phyloP scores from a whole-genome alignment of 2,797 vertebrate species.

The Enteromius trimaculatus region DNA sequence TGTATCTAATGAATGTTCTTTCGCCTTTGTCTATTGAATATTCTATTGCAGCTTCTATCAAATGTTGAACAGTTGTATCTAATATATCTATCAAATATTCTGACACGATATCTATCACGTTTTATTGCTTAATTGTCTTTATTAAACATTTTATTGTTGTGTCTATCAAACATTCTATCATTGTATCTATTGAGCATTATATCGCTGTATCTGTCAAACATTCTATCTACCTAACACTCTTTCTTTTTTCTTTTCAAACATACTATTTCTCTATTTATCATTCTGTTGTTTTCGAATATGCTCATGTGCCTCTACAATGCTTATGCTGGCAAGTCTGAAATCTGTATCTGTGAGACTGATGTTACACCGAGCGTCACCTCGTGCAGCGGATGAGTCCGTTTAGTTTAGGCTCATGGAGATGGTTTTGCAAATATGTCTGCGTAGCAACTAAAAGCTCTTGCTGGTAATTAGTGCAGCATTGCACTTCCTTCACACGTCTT shows the following conservation, averaged over 20 bases:
- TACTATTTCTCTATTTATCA: neutral
- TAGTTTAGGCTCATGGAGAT: neutral
- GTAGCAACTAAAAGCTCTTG: conserved; percentile 27
- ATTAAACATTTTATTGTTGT: too few relatives aligned
- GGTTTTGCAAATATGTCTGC: neutral
- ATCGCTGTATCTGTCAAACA: neutral
- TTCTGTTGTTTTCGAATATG: neutral
- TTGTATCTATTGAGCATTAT: neutral
- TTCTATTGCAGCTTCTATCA: neutral
- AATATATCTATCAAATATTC: neutral
- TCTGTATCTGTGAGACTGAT: neutral
- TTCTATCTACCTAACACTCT: neutral
- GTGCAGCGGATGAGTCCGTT: neutral
- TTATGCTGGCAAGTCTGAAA: neutral
- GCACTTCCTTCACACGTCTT: conserved; percentile 33
- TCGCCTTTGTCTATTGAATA: too few relatives aligned
- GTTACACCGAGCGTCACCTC: neutral
- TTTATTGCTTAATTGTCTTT: neutral
- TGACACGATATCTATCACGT: neutral
- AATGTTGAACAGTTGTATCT: neutral
- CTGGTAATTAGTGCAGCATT: conserved; percentile 40
- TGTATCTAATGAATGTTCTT: too few relatives aligned
- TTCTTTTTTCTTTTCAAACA: rapidly evolving
- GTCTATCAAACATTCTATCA: too few relatives aligned
- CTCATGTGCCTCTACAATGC: neutral